A percentile compares a stretch with the other conserved stretches of the same genome.
Evolutionary conservation across 2,797 vertebrate genomes (phyloP).

Genomic region (Benthosema pterotum): DNA sequence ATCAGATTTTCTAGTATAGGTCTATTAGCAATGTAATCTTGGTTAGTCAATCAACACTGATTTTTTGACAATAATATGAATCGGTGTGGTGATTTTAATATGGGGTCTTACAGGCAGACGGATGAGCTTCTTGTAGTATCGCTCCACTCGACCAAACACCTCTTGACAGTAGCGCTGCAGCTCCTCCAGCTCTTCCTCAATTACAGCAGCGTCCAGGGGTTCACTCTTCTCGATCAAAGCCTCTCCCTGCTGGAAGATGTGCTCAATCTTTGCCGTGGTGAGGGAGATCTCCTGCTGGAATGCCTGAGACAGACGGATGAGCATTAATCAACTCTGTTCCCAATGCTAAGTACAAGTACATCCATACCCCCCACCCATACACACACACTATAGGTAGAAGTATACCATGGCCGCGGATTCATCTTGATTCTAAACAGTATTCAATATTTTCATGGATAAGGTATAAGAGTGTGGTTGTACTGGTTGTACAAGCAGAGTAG

Average conservation of each 20-base stretch:
- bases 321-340: slow-evolving; percentile 2
- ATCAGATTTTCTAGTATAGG: too few species aligned
- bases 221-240: slow-evolving; percentile 94
- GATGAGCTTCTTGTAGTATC: slow-evolving; percentile 95
- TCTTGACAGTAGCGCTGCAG: slow-evolving; percentile 93
- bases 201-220: slow-evolving; percentile 91
- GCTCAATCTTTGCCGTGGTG: slow-evolving; percentile 91
- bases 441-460: too few species aligned
- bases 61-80: neutral
- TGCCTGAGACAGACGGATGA: slow-evolving; percentile 75
- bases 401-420: too few species aligned
- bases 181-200: slow-evolving; percentile 96
- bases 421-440: too few species aligned
- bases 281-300: slow-evolving; percentile 97
- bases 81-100: neutral
- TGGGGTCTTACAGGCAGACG: slow-evolving; percentile 86
- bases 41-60: too few species aligned
- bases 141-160: slow-evolving; percentile 94
- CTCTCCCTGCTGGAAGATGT: slow-evolving; percentile 91
- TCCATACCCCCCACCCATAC: neutral
- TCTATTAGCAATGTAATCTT: too few species aligned
- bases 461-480: too few species aligned
- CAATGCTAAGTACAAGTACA: slow-evolving; percentile 7
- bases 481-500: too few species aligned
- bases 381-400: neutral